Base-by-base conservation (phyloP, 1,140 invertebrate species). In the Drosophila bocki region DNA sequence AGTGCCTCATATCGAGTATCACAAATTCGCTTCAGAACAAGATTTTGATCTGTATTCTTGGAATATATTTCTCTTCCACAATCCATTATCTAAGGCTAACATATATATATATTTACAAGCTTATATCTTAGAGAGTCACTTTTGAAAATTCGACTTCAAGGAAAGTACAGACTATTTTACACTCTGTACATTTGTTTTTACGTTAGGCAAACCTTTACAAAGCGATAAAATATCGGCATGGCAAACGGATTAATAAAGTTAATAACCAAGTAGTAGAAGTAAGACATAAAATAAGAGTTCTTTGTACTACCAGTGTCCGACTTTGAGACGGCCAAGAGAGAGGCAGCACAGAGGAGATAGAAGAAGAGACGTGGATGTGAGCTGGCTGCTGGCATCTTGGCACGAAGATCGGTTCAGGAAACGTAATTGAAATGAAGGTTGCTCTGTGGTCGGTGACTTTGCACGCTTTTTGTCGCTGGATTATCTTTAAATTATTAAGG, bases 211-310 rank as follows among this genome's bases (percentile, higher is more conserved):
- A 80, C 80, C 60, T 91, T 77, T 37, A 81, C 91, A 76, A 92
- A 90, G 56, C 91, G 84, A 80, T 91, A 92, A 53, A 86, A 92
- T 50, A 92, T 77, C 37, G 91, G 84, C 87, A 92, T 92, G 22
- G 91, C 91, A 63, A 90, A 92, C 1, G 91, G 91, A 79, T 92
- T 92, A 57, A 92, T 82, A 82, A 92, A 92, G 62, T 92, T 92
- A 42, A 92, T 72, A 60, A 91, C 51, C 44, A 92, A 67, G 80
- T 92, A 92, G 61, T 92, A 92, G 51, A 92, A 92, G 75, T 92
- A 92, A 29, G 91, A 92, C 87, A 92, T 86, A 74, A 92, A 86
- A 50, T 92, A 91, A 35, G 87, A 84, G 78, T 86, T 90, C 69
- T 86, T 92, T 81, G 85, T 90, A 92, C 91, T 91, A 82, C 87